These are phyloP conservation scores for Momotus momota DNA, from an alignment of 2,797 vertebrate genomes.

Conservation along the genomic window DNA sequence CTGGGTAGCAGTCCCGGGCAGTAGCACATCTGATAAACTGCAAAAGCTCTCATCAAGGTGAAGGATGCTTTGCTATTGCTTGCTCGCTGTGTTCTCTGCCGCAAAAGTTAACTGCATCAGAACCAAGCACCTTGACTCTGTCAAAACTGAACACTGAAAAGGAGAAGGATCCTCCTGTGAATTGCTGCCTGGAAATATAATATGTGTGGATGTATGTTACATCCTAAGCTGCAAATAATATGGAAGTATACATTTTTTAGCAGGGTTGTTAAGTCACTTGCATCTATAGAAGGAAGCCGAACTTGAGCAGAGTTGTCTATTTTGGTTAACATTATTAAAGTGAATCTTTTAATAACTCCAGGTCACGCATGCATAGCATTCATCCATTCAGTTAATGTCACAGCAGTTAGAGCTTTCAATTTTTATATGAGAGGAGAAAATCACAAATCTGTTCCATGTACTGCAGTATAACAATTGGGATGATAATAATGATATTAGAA, in stretches of 20 bases:
- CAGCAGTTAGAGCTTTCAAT: neutral
- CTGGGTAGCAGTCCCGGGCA: neutral
- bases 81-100: neutral
- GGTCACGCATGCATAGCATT: neutral
- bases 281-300: neutral
- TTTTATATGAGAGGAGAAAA: slow-evolving; percentile 34
- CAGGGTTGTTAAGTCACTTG: neutral
- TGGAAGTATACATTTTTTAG: neutral
- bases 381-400: neutral
- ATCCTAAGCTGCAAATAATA: neutral
- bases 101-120: neutral
- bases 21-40: neutral
- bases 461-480: neutral
- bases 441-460: neutral
- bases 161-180: neutral
- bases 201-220: neutral
- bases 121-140: neutral
- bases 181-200: neutral
- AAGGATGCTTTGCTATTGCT: fast-evolving
- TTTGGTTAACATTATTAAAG: neutral
- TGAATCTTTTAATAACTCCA: neutral
- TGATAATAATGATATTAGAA: neutral
- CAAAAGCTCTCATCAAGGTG: neutral
- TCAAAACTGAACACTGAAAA: neutral
- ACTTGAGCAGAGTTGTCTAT: neutral